Conservation (phyloP, 2,888 invertebrate species). For the Heteromyza rotundicornis region DNA sequence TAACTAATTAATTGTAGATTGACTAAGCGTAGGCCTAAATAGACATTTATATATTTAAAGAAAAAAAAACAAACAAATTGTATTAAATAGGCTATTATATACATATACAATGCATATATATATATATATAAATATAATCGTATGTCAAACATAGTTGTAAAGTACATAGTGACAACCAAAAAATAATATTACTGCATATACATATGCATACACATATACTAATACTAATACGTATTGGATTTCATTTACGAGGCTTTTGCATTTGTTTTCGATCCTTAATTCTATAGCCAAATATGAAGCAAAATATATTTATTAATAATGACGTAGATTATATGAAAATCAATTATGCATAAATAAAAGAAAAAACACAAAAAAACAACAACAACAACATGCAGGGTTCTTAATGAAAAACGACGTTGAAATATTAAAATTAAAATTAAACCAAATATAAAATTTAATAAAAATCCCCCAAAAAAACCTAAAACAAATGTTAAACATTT, state of each 20-base stretch:
- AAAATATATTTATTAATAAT: background rate
- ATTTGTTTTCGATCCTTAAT: too few species aligned
- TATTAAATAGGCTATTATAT: too few species aligned
- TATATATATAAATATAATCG: constrained; percentile 25
- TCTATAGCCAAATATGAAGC: too few species aligned
- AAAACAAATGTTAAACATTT: background rate
- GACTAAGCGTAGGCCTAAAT: too few species aligned
- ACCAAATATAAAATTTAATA: background rate
- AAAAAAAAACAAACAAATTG: too few species aligned
- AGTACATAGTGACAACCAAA: background rate
- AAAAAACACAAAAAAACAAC: background rate
- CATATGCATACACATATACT: constrained; percentile 4
- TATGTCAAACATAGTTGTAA: background rate
- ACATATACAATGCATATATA: constrained; percentile 29
- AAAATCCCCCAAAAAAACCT: background rate
- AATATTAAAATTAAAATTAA: background rate
- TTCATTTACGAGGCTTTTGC: too few species aligned
- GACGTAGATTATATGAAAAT: background rate
- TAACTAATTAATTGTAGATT: too few species aligned
- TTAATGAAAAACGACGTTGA: background rate
- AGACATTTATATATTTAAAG: too few species aligned
- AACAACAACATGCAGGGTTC: constrained; percentile 7
- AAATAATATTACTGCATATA: background rate
- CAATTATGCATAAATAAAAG: background rate
- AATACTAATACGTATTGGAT: too few species aligned